Base-by-base conservation (phyloP, 1,140 invertebrate genomes). In the Metaphire vulgaris region DNA sequence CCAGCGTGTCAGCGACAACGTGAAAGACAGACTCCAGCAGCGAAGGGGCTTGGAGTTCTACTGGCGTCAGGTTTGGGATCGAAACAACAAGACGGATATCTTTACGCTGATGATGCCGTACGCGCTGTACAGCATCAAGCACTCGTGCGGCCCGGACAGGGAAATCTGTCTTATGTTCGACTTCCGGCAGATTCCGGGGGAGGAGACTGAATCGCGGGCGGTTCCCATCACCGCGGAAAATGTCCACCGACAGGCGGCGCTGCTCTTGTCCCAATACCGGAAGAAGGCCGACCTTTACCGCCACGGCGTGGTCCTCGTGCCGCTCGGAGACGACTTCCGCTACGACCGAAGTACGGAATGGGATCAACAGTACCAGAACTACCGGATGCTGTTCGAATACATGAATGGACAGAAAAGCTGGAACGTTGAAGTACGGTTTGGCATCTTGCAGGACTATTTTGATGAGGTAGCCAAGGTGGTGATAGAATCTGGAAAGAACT, bases 161-260 rank as follows among this genome's bases (percentile, higher is more conserved):
- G 94, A 93, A 87, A 86, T 95, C 31, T 99, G 97, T 84, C 98
- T 97, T 84, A 95, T 98, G 85, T 99, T 98, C 88, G 97, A 99
- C 87, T 99, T 99, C 82, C 0, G 90, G 88, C 34, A 89, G 88
- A 32, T 98, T 96, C 84, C 95, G 95, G 0, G 98, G 95, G 96
- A 91, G 90, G 76, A 83, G 91, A 28, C 82, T 85, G 77, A 78
- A 65, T 56, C 73, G 0, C 34, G 33, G 1, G 94, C 95, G 0
- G 88, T 90, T 78, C 87, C 89, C 28, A 96, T 98, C 70, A 92
- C 88, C 28, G 89, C 91, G 31, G 86, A 87, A 65, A 98, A 98
- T 87, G 90, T 98, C 0, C 89, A 92, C 21, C 32, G 75, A 29
- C 74, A 76, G 14, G 76, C 79, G 21, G 71, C 76, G 67, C 75